Evolutionary conservation across 2,797 vertebrate genomes (phyloP).

Genomic region (Lophius americanus): DNA sequence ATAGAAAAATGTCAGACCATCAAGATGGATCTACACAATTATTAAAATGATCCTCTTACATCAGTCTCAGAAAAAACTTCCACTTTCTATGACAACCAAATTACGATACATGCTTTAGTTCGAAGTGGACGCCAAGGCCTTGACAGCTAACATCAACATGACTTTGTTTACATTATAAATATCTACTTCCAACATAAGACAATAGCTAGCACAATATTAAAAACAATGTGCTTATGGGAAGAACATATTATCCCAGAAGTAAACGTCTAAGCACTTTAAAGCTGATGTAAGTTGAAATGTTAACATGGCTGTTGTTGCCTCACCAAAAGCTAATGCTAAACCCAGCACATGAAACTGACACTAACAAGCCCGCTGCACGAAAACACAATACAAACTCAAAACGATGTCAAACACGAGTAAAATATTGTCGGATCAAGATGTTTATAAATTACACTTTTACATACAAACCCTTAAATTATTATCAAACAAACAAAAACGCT

Average conservation of each 20-base stretch:
- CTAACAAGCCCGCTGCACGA: slow-evolving; percentile 7
- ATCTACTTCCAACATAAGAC: too few relatives aligned
- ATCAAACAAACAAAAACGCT: neutral
- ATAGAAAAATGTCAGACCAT: too few relatives aligned
- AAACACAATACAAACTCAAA: slow-evolving; percentile 38
- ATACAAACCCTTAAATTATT: too few relatives aligned
- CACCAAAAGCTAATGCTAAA: slow-evolving; percentile 47
- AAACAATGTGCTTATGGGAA: too few relatives aligned
- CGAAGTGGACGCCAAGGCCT: slow-evolving; percentile 19
- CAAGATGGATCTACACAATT: too few relatives aligned
- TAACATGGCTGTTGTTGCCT: neutral
- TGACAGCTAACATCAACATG: slow-evolving; percentile 21
- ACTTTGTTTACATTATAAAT: neutral
- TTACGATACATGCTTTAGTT: neutral
- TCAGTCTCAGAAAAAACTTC: too few relatives aligned
- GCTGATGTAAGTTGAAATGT: neutral
- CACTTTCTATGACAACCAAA: too few relatives aligned
- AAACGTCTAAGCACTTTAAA: slow-evolving; percentile 10
- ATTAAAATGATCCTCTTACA: too few relatives aligned
- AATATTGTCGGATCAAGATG: too few relatives aligned
- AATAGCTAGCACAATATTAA: too few relatives aligned
- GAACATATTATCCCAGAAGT: too few relatives aligned
- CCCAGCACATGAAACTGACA: slow-evolving; percentile 38
- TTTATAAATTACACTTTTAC: too few relatives aligned
- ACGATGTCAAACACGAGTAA: neutral